A percentile compares a stretch with the other conserved stretches of the same genome.
These are phyloP conservation scores for Cephus nigrinus DNA, from an alignment of 2,888 invertebrate species.

Conservation along the genomic window DNA sequence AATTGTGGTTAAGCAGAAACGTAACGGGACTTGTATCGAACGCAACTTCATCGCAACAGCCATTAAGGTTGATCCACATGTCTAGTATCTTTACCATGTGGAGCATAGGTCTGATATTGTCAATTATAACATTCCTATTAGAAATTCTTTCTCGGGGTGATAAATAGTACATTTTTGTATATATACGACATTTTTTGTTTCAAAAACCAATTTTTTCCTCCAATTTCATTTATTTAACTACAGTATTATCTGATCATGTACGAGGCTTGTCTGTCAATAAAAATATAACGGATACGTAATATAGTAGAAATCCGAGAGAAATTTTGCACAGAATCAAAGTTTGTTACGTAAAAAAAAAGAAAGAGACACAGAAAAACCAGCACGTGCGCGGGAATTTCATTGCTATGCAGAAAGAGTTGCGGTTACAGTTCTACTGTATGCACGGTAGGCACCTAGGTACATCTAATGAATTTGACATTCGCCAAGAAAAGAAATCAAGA, in stretches of 20 bases:
- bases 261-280: too few species aligned
- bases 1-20: slow-evolving; percentile 9
- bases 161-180: too few species aligned
- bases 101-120: not conserved
- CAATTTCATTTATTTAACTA: not conserved
- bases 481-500: not conserved
- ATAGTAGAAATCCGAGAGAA: not conserved
- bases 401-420: not conserved
- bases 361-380: not conserved
- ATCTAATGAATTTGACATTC: not conserved
- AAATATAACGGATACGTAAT: too few species aligned
- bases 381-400: not conserved
- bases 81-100: slow-evolving; percentile 6
- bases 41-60: not conserved
- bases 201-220: not conserved
- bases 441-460: not conserved
- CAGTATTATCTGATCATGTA: not conserved
- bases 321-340: not conserved
- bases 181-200: too few species aligned
- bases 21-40: not conserved
- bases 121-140: too few species aligned
- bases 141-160: too few species aligned
- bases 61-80: slow-evolving; percentile 4
- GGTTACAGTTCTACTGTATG: not conserved
- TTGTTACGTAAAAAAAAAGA: not conserved